phyloP scores from a whole-genome alignment of 2,113 vertebrate species.

The Dolichallabes microphthalmus region DNA sequence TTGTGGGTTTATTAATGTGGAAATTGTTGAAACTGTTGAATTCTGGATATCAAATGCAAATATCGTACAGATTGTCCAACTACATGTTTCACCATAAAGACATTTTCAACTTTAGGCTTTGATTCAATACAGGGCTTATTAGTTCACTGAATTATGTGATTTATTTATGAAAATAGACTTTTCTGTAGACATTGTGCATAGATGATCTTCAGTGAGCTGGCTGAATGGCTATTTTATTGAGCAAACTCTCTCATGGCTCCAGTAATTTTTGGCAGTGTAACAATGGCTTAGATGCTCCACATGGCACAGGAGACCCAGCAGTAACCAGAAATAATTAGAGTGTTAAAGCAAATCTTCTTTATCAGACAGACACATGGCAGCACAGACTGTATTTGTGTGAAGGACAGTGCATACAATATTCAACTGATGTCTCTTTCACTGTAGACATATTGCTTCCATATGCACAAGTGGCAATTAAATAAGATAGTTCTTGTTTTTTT shows the following conservation, averaged over 20 bases:
- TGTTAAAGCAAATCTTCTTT: slow-evolving; percentile 28
- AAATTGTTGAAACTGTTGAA: background rate
- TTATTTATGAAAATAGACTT: slow-evolving; percentile 32
- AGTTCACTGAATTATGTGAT: slow-evolving; percentile 28
- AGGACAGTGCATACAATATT: background rate
- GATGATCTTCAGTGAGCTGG: slow-evolving; percentile 36
- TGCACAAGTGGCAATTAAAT: background rate
- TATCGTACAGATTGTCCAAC: background rate
- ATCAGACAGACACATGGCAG: slow-evolving; percentile 24
- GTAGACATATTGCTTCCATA: background rate
- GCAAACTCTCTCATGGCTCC: slow-evolving; percentile 26
- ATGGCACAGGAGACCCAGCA: slow-evolving; percentile 26
- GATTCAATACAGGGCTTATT: slow-evolving; percentile 4
- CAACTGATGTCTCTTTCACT: background rate
- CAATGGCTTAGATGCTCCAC: slow-evolving; percentile 19
- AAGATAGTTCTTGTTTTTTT: background rate
- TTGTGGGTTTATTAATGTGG: background rate
- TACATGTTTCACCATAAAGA: background rate
- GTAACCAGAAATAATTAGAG: slow-evolving; percentile 37
- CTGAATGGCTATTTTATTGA: slow-evolving; percentile 33
- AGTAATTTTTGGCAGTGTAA: slow-evolving; percentile 9
- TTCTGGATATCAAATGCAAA: background rate
- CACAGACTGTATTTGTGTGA: slow-evolving; percentile 3
- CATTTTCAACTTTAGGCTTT: slow-evolving; percentile 2
- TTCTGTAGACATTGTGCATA: slow-evolving; percentile 3